Percentiles rank a stretch among this genome's conserved stretches.
These are phyloP conservation scores for Pseudois nayaur DNA, from an alignment of 2,113 vertebrate genomes.

Conservation along the genomic window DNA sequence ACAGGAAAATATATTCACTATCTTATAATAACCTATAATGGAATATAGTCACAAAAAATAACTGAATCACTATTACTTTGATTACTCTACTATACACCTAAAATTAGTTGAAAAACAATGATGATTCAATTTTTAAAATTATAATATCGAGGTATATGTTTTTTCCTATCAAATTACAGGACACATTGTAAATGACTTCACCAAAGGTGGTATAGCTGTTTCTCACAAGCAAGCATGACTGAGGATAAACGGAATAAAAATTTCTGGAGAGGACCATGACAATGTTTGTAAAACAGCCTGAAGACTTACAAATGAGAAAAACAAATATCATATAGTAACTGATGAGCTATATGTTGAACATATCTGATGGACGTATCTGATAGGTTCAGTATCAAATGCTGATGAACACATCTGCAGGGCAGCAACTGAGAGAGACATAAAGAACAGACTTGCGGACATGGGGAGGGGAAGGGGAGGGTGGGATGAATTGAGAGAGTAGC, in stretches of 20 bases:
- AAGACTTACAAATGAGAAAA: background rate
- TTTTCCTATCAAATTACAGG: background rate
- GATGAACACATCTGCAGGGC: background rate
- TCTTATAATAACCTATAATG: background rate
- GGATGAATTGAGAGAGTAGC: background rate
- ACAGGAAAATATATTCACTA: background rate
- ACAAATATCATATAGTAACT: background rate
- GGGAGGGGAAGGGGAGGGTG: background rate
- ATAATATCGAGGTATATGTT: background rate
- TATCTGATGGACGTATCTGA: background rate
- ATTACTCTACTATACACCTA: background rate
- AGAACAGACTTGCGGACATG: background rate
- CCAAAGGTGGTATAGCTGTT: background rate
- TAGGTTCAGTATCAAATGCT: background rate
- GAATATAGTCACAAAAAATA: background rate
- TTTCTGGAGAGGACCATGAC: background rate
- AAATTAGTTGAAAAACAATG: background rate
- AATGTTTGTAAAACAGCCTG: background rate
- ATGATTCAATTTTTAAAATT: background rate
- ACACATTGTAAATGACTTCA: background rate
- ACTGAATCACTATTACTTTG: background rate
- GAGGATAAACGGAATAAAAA: background rate
- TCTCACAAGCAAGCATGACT: background rate
- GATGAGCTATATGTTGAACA: background rate
- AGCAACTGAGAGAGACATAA: background rate